Evolutionary conservation across 2,113 vertebrate species (phyloP).

Genomic region (Parotia lawesii): DNA sequence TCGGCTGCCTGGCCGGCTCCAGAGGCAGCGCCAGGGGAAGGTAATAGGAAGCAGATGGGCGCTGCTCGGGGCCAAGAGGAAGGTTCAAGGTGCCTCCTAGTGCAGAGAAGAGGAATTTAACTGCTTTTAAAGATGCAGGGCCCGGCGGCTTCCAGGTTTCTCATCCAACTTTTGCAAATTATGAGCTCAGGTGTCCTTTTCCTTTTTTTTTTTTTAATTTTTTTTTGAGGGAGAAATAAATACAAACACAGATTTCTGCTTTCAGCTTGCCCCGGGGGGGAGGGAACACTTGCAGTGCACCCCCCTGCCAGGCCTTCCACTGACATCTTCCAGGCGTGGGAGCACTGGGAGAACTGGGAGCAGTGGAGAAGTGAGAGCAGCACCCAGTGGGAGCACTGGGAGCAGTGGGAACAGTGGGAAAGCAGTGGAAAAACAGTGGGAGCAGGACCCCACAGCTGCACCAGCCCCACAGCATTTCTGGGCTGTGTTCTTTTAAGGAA

Average conservation of each 20-base stretch:
- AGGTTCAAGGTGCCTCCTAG: conserved; percentile 70
- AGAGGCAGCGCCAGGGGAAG: conserved; percentile 30
- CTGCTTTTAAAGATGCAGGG: conserved; percentile 58
- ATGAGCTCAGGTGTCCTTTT: conserved; percentile 43
- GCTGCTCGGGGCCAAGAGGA: conserved; percentile 47
- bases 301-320: neutral
- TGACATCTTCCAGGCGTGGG: rapidly evolving
- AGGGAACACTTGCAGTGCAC: neutral
- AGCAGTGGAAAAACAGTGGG: neutral
- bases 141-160: conserved; percentile 19
- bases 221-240: neutral
- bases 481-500: neutral
- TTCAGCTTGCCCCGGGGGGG: neutral
- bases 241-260: neutral
- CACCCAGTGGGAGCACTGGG: neutral
- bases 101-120: conserved; percentile 59
- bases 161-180: conserved; percentile 49
- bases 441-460: neutral
- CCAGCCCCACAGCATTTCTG: neutral
- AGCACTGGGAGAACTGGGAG: neutral
- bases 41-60: conserved; percentile 70
- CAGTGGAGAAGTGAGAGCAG: neutral
- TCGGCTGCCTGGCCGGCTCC: neutral
- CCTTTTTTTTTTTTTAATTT: no score
- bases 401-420: neutral